These are phyloP conservation scores for Mesaphorura yosii DNA, from an alignment of 1,140 invertebrate species.

Conservation along the genomic window DNA sequence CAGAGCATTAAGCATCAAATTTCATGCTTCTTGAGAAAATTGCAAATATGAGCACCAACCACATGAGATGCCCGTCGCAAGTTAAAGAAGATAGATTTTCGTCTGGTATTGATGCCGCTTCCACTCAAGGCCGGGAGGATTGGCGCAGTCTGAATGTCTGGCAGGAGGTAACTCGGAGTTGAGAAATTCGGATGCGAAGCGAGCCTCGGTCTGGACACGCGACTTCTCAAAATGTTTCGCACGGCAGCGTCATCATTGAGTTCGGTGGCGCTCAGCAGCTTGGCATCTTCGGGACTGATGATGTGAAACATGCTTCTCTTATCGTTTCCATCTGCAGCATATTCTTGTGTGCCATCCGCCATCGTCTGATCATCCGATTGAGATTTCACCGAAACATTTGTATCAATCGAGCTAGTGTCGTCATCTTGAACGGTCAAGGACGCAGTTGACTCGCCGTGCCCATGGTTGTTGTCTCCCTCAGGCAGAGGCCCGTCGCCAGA, in stretches of 20 bases:
- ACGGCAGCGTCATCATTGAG: neutral
- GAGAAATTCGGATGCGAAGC: constrained; percentile 15
- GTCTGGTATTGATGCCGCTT: neutral
- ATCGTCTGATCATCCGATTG: neutral
- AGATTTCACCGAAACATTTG: neutral
- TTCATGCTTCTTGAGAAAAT: neutral
- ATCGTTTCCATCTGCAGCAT: neutral
- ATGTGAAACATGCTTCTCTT: neutral
- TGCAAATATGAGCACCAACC: constrained; percentile 10
- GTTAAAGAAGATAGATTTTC: constrained; percentile 18
- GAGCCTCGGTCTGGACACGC: constrained; percentile 7
- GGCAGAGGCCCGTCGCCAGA: constrained; percentile 6
- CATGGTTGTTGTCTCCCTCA: neutral
- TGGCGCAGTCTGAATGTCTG: constrained; percentile 18
- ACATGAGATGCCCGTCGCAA: constrained; percentile 23
- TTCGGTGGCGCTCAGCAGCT: neutral
- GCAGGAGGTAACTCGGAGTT: constrained; percentile 2
- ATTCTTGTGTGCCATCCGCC: neutral
- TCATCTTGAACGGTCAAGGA: neutral
- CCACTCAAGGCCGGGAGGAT: neutral
- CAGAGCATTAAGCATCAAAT: neutral
- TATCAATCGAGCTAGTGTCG: neutral
- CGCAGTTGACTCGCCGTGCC: neutral
- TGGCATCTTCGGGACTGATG: neutral
- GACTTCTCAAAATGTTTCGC: neutral